phyloP scores from a whole-genome alignment of 1,140 invertebrate species.

The Trichonephila clavata region DNA sequence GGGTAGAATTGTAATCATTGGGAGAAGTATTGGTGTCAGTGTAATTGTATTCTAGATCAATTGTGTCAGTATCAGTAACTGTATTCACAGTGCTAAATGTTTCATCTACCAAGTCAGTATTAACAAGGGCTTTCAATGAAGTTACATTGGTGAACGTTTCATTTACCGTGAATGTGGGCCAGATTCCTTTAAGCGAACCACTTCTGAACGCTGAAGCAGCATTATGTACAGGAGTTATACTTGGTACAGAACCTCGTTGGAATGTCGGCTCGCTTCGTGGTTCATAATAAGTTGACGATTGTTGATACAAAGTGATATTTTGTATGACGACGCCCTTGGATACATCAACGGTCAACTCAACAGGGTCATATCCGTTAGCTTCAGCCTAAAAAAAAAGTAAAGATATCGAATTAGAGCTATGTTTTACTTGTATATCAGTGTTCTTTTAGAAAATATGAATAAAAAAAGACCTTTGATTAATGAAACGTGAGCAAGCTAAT shows the following conservation, averaged over 20 bases:
- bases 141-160: conserved; percentile 1
- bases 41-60: neutral
- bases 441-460: too few relatives aligned
- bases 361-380: conserved; percentile 90
- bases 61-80: neutral
- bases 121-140: neutral
- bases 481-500: too few relatives aligned
- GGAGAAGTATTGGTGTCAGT: neutral
- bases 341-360: conserved; percentile 91
- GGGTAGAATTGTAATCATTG: neutral
- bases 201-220: neutral
- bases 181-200: neutral
- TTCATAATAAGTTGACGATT: conserved; percentile 29
- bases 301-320: conserved; percentile 64
- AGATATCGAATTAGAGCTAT: too few relatives aligned
- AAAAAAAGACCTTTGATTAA: too few relatives aligned
- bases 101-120: neutral
- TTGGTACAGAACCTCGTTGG: neutral
- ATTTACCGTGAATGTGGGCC: conserved; percentile 72
- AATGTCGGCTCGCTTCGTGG: conserved; percentile 15
- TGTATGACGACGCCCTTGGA: conserved; percentile 87
- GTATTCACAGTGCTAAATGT: neutral
- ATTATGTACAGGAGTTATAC: conserved; percentile 12
- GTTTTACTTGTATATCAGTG: too few relatives aligned
- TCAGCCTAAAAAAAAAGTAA: conserved; percentile 85